Evolutionary conservation across 2,113 vertebrate genomes (phyloP), one percentile per base, ranked within the genome.

Genomic region (Labeo catla): DNA sequence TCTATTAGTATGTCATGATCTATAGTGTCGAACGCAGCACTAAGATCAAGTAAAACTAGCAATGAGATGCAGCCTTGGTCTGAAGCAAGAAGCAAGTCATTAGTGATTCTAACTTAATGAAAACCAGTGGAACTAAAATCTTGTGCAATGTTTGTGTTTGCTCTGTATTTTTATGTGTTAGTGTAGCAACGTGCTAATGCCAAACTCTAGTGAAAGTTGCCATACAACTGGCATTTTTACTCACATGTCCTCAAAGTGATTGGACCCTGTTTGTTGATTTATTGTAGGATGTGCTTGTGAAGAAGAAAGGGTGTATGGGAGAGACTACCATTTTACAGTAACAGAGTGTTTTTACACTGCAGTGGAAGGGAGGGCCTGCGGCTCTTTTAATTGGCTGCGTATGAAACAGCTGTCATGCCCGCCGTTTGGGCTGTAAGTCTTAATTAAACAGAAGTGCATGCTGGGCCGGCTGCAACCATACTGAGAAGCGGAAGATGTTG

Each of bases 361-460:
- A 36, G 88, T 52, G 61, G 45, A 86, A 34, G 65, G 54, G 57
- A 39, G 66, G 15, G 28, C 16, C 39, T 76, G 59, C 23, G 45
- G 88, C 86, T 73, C 65, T 47, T 88, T 88, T 84, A 90, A 91
- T 74, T 86, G 89, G 85, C 50, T 61, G 84, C 50, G 78, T 70
- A 82, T 90, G 89, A 88, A 90, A 74, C 54, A 89, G 88, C 89
- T 91, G 86, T 86, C 90, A 86, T 84, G 23, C 61, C 54, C 57
- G 16, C 43, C 49, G 19, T 80, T 76, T 65, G 28, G 21, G 61
- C 73, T 49, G 88, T 88, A 74, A 70, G 83, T 85, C 86, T 92
- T 91, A 89, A 92, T 92, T 89, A 90, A 87, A 88, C 72, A 50
- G 66, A 54, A 82, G 83, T 34, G 89, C 76, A 84, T 89, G 86